Evolutionary conservation across 1,140 invertebrate genomes (phyloP).

Genomic region (Manduca sexta): DNA sequence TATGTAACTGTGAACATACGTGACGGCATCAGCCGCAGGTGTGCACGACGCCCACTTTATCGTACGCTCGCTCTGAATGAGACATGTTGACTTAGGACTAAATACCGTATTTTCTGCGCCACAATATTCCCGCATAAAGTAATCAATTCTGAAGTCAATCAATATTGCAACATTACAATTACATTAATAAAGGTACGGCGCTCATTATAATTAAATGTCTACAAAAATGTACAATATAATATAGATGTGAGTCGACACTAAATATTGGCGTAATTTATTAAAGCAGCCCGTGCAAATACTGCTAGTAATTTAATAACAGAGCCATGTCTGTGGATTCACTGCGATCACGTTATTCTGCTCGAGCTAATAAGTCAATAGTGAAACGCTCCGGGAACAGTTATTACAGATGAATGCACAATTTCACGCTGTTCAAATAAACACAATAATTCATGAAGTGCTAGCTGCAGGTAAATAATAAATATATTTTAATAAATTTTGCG

Average conservation of each 20-base stretch:
- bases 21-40: conserved; percentile 36
- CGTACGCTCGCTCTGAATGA: conserved; percentile 14
- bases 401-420: conserved; percentile 9
- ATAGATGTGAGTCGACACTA: too few species aligned
- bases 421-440: neutral
- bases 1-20: conserved; percentile 39
- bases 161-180: too few species aligned
- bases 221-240: too few species aligned
- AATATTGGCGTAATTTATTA: too few species aligned
- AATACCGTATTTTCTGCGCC: conserved; percentile 10
- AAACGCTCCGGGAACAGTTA: conserved; percentile 9
- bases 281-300: too few species aligned
- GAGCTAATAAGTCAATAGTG: conserved; percentile 14
- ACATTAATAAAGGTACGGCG: too few species aligned
- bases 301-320: too few species aligned
- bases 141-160: too few species aligned
- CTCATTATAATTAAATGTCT: too few species aligned
- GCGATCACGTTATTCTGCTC: conserved; percentile 5
- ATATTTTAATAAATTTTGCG: conserved; percentile 10
- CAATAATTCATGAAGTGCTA: too few species aligned
- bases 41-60: conserved; percentile 26
- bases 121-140: too few species aligned
- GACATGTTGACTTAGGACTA: conserved; percentile 25
- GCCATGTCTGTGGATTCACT: too few species aligned
- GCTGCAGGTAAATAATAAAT: neutral